A percentile compares a stretch with the other conserved stretches of the same genome.
Evolutionary conservation across 2,113 vertebrate genomes (phyloP).

Genomic region (Todiramphus chloris): DNA sequence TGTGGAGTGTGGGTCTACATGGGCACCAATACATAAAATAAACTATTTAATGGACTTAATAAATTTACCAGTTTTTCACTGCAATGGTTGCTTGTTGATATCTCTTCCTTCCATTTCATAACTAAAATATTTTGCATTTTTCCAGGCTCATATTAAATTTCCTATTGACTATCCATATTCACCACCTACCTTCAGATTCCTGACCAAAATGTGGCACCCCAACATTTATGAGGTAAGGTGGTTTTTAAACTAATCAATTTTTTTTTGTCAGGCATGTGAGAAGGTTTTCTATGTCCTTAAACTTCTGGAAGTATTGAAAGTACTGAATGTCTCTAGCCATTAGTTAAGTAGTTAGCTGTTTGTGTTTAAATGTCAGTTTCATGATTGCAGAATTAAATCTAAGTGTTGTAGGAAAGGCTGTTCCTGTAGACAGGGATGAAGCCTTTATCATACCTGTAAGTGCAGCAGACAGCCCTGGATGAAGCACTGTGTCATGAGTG

Average conservation of each 20-base stretch:
- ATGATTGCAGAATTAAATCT: neutral
- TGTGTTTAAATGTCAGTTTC: neutral
- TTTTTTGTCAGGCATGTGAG: neutral
- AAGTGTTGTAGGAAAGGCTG: neutral
- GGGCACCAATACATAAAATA: neutral
- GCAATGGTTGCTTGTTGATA: neutral
- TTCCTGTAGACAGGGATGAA: neutral
- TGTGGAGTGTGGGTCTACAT: neutral
- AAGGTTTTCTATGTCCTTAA: neutral
- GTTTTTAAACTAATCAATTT: neutral
- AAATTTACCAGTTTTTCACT: neutral
- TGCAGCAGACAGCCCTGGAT: neutral
- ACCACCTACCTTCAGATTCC: conserved; percentile 96
- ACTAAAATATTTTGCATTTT: conserved; percentile 9
- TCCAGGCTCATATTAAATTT: conserved; percentile 98
- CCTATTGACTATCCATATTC: conserved; percentile 98
- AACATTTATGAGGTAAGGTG: conserved; percentile 96
- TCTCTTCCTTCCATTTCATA: neutral
- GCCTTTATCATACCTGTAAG: neutral
- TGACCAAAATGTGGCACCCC: conserved; percentile 99
- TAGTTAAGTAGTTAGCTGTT: neutral
- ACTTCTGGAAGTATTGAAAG: neutral
- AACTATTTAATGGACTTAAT: neutral
- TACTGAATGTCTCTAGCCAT: neutral
- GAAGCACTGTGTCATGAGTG: accelerated